Evolutionary conservation across 35 echinoderm and acorn worm species (phyloP).

Genomic region (Nesometra sesokonis): DNA sequence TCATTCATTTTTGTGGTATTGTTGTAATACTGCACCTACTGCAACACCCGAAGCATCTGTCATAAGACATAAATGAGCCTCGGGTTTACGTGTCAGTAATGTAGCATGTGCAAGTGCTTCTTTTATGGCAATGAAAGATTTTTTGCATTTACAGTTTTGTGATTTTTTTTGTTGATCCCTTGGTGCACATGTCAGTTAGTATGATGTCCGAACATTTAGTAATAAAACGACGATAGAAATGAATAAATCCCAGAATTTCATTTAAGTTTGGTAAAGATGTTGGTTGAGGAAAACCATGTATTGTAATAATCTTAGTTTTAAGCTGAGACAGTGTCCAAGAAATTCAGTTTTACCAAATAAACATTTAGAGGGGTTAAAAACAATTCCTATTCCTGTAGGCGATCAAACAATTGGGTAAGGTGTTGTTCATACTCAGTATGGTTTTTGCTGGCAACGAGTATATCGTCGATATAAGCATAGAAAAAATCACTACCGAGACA

Average conservation of each 20-base stretch:
- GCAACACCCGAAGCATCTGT: too few species aligned
- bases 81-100: slow-evolving; percentile 1
- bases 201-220: slow-evolving; percentile 21
- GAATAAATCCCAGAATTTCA: slow-evolving; percentile 16
- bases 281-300: slow-evolving; percentile 17
- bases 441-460: slow-evolving; percentile 3
- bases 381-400: background rate
- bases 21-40: slow-evolving; percentile 7
- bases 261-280: background rate
- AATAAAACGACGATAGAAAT: slow-evolving; percentile 55
- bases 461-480: slow-evolving; percentile 20
- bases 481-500: background rate
- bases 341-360: background rate
- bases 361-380: slow-evolving; percentile 4
- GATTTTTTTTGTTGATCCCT: slow-evolving; percentile 11
- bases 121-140: slow-evolving; percentile 17
- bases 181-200: slow-evolving; percentile 26
- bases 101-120: slow-evolving; percentile 11
- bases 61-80: background rate
- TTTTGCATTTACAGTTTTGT: background rate
- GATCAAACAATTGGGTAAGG: background rate
- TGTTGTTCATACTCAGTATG: background rate
- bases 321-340: slow-evolving; percentile 2
- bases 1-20: background rate
- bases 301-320: slow-evolving; percentile 9